Evolutionary conservation across 1,140 invertebrate genomes (phyloP), one percentile per base, ranked within the genome.

Genomic region (Musca vetustissima): DNA sequence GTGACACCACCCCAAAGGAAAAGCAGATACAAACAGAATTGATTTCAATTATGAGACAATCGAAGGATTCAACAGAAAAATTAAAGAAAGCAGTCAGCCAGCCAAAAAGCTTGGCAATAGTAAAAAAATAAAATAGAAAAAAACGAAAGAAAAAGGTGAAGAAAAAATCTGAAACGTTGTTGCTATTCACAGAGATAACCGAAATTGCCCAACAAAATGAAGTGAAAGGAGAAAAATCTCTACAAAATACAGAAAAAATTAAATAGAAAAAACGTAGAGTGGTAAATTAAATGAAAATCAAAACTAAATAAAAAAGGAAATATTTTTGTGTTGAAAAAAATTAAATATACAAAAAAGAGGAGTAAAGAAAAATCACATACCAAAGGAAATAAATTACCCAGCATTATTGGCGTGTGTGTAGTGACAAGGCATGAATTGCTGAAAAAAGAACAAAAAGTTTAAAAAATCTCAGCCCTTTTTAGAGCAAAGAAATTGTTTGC

Each of bases 1-100:
- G 64, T 66, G 64, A 66, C 64, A 66, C 64, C 64, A 66, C 64
- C 64, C 64, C 64, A 66, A 52, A 66, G 64, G 64, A 52, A 66
- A 66, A 66, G 21, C 64, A 52, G 64, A 66, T 66, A 66, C 64
- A 66, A 66, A 66, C 64, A 66, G 43, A 66, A 66, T 66, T 66
- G 64, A 66, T 66, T 66, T 66, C 64, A 52, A 66, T 66, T 66
- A 52, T 49, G 64, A 66, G 64, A 49, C 64, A 66, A 52, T 32
- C 21, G 22, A 43, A 49, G 47, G 43, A 66, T 25, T 66, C 19
- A 32, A 66, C 19, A 52, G 47, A 49, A 50, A n/a, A 49, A 21
- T 22, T 53, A 21, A 21, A 24, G 19, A n/a, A n/a, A n/a, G 19
- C 43, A 19, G 2, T 6, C 21, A 49, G n/a, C 15, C 15, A 25